Base-by-base conservation (phyloP, 2,113 vertebrate species). In the Pontoporia blainvillei region DNA sequence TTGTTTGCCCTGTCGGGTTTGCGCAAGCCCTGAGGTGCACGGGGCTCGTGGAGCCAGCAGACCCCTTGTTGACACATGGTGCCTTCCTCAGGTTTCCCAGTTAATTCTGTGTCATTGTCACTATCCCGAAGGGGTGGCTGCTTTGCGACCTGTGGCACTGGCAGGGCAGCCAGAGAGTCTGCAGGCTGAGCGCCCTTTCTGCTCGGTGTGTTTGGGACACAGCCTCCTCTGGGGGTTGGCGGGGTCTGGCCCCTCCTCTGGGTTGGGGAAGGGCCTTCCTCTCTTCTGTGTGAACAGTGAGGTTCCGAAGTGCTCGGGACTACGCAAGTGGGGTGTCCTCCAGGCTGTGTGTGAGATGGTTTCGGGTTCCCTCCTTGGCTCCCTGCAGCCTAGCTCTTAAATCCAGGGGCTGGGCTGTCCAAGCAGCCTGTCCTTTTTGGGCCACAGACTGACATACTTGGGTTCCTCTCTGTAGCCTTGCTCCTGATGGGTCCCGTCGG, bases 91-190 rank as follows among this genome's bases (percentile, higher is more conserved):
- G 59, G 20, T n/a, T 8, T 82, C 34, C 4, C 5, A 52, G 27
- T 62, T 78, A 12, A 17, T 27, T 54, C 34, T 59, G 20, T 23
- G 13, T 34, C 18, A 2, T 64, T 64, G n/a, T 39, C 46, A 4
- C 46, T 64, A 2, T 41, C 10, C 1, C 6, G 14, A 27, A 49
- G 46, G 10, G 15, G 3, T 8, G 83, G 8, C 49, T 62, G 14
- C n/a, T 54, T 27, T 52, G 2, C 0, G 6, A 5, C 0, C 20
- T 0, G 15, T 29, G 13, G 44, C 52, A 2, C 49, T 23, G 3
- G 23, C 6, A 0, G 27, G 25, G 23, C 13, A n/a, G 31, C 39
- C 46, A 21, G 46, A 6, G 20, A 7, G 46, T 27, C 36, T 75
- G 52, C 66, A 71, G 14, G 29, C 54, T 17, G 0, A 41, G 49